Evolutionary conservation across 2,888 invertebrate species (phyloP).

Genomic region (Nowickia ferox): DNA sequence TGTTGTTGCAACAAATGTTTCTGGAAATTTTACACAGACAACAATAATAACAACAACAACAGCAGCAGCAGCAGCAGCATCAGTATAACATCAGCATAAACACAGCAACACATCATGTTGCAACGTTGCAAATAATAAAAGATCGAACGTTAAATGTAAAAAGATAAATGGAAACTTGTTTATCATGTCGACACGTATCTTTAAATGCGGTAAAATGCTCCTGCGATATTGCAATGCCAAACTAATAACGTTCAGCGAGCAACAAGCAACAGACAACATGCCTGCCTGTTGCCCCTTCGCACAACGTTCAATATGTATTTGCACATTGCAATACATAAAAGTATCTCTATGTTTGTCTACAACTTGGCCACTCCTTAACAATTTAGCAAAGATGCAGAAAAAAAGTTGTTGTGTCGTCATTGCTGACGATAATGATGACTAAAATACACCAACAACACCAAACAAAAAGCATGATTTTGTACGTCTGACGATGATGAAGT

Average conservation of each 20-base stretch:
- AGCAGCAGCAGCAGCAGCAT: conserved; percentile 38
- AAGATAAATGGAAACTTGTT: conserved; percentile 75
- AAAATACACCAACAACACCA: conserved; percentile 2
- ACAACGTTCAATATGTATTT: conserved; percentile 19
- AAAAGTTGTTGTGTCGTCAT: conserved; percentile 56
- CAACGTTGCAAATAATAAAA: conserved; percentile 62
- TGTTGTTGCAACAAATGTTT: conserved; percentile 74
- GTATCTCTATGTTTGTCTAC: conserved; percentile 9
- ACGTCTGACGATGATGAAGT: conserved; percentile 45
- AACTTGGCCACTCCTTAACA: conserved; percentile 71
- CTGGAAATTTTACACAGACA: conserved; percentile 66
- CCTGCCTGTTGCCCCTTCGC: conserved; percentile 26
- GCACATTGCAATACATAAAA: not conserved
- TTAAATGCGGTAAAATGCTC: conserved; percentile 75
- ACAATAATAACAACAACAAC: conserved; percentile 53
- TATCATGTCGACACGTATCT: conserved; percentile 75
- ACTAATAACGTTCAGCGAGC: conserved; percentile 48
- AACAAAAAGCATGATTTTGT: conserved; percentile 3
- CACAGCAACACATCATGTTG: conserved; percentile 58
- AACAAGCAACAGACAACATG: conserved; percentile 41
- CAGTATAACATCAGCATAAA: conserved; percentile 33
- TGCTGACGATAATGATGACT: conserved; percentile 47
- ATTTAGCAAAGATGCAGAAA: conserved; percentile 48
- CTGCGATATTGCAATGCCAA: conserved; percentile 71
- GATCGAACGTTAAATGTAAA: conserved; percentile 71